Conservation (phyloP, 2,113 vertebrate species). For the Pachypanchax playfairii region DNA sequence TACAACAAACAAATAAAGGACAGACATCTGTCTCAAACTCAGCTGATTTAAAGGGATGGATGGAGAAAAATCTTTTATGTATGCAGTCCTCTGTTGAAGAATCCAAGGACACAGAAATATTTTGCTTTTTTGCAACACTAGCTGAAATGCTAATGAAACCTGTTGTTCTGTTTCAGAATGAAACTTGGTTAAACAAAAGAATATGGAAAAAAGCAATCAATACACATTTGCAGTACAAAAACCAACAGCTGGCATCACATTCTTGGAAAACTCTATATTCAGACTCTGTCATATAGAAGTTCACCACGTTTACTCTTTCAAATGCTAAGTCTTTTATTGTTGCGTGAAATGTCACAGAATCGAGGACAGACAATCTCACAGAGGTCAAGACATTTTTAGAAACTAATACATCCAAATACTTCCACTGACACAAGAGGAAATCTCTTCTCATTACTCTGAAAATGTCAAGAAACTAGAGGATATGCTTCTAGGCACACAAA, state of each 20-base stretch:
- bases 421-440: constrained; percentile 21
- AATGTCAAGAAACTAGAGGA: constrained; percentile 39
- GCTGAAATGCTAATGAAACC: too few species aligned
- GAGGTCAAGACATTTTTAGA: constrained; percentile 32
- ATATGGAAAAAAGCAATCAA: too few species aligned
- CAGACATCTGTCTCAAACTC: constrained; percentile 12
- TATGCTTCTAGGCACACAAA: constrained; percentile 6
- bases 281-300: constrained; percentile 4
- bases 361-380: constrained; percentile 13
- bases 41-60: constrained; percentile 23
- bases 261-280: background rate
- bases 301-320: constrained; percentile 13
- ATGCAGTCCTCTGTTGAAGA: constrained; percentile 6
- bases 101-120: background rate
- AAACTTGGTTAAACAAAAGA: too few species aligned
- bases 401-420: constrained; percentile 16
- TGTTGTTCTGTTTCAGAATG: too few species aligned
- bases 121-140: background rate
- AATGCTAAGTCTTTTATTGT: constrained; percentile 7
- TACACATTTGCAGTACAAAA: background rate
- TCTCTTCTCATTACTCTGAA: constrained; percentile 30
- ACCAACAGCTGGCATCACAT: background rate
- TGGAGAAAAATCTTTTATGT: constrained; percentile 28
- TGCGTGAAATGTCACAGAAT: constrained; percentile 39
- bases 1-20: constrained; percentile 8